These are phyloP conservation scores for Puntigrus tetrazona DNA, from an alignment of 2,113 vertebrate genomes.

Conservation along the genomic window DNA sequence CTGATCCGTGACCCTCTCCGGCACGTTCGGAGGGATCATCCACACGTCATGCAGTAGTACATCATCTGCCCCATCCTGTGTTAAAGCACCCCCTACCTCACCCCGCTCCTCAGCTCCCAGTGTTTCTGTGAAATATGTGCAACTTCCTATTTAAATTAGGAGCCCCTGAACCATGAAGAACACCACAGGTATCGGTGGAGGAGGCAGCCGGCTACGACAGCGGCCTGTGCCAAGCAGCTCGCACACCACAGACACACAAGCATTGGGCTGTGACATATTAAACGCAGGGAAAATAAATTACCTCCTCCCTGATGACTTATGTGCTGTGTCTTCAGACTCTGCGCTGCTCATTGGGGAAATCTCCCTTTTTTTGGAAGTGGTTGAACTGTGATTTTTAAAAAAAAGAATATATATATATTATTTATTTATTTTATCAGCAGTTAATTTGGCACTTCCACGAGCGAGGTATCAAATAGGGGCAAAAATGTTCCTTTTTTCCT, in stretches of 20 bases:
- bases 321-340: conserved; percentile 83
- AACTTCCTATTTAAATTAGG: conserved; percentile 99
- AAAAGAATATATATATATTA: no score
- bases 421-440: conserved; percentile 33
- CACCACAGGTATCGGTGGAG: conserved; percentile 94
- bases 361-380: conserved; percentile 36
- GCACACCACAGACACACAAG: conserved; percentile 85
- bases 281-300: conserved; percentile 97
- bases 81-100: conserved; percentile 38
- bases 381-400: conserved; percentile 16
- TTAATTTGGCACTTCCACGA: conserved; percentile 42
- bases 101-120: conserved; percentile 57
- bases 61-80: conserved; percentile 46
- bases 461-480: not conserved
- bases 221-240: conserved; percentile 79
- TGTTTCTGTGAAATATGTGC: conserved; percentile 98
- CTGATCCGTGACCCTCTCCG: conserved; percentile 47
- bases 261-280: conserved; percentile 98
- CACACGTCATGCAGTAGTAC: conserved; percentile 38
- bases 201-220: conserved; percentile 81
- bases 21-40: conserved; percentile 39
- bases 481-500: not conserved
- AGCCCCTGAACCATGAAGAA: conserved; percentile 98
- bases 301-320: conserved; percentile 85
- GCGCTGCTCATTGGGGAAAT: conserved; percentile 59